Conservation (phyloP, 1,140 invertebrate species). For the Drosophila seguyi region DNA sequence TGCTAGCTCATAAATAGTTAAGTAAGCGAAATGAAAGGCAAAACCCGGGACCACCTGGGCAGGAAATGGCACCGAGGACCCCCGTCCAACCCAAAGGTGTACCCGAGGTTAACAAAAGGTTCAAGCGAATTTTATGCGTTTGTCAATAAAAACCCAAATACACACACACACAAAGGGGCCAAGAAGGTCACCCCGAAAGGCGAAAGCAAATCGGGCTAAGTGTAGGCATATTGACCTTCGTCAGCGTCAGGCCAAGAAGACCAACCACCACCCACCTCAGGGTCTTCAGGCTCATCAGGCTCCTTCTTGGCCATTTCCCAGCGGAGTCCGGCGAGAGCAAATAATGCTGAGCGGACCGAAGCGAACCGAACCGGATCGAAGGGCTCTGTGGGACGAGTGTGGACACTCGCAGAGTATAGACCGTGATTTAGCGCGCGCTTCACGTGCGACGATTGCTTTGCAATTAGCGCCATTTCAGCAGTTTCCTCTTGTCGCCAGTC, state of each 20-base stretch:
- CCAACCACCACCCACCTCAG: neutral
- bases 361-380: constrained; percentile 4
- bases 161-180: constrained; percentile 25
- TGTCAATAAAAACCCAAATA: constrained; percentile 71
- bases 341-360: constrained; percentile 53
- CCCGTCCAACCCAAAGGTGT: constrained; percentile 57
- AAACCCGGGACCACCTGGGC: constrained; percentile 45
- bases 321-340: constrained; percentile 26
- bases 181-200: constrained; percentile 37
- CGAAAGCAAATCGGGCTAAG: constrained; percentile 78
- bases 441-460: constrained; percentile 76
- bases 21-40: constrained; percentile 78
- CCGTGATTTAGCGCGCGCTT: constrained; percentile 66
- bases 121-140: constrained; percentile 79
- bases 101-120: constrained; percentile 74
- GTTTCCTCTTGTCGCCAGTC: constrained; percentile 38
- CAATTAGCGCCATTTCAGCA: constrained; percentile 81
- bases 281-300: neutral
- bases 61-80: constrained; percentile 54
- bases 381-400: constrained; percentile 29
- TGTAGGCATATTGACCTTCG: constrained; percentile 79
- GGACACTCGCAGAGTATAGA: constrained; percentile 15
- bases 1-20: constrained; percentile 84
- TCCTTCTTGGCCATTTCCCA: constrained; percentile 37
- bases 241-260: constrained; percentile 42